Percentiles rank a stretch among this genome's conserved stretches.
Evolutionary conservation across 1,140 invertebrate species (phyloP).

Genomic region (Vanessa atalanta): DNA sequence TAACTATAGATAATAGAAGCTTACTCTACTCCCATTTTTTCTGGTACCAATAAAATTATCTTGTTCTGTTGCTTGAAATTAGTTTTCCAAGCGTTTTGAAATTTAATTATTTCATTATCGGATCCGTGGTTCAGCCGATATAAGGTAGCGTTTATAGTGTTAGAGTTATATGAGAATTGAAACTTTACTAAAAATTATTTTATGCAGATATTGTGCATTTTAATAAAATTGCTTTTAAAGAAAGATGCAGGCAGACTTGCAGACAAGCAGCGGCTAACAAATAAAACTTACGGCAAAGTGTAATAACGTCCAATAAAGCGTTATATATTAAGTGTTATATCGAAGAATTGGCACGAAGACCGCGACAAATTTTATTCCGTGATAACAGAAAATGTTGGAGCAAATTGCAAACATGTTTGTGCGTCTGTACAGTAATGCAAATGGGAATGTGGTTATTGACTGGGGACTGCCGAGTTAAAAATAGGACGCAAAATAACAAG

Average conservation of each 20-base stretch:
- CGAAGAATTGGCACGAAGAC: constrained; percentile 2
- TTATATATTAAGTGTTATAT: not conserved
- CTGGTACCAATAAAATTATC: not conserved
- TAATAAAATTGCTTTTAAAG: too few relatives aligned
- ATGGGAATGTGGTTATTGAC: constrained; percentile 23
- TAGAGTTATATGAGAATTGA: too few relatives aligned
- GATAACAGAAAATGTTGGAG: not conserved
- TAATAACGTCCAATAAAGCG: not conserved
- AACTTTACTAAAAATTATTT: too few relatives aligned
- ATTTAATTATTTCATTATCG: too few relatives aligned
- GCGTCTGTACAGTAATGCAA: constrained; percentile 15
- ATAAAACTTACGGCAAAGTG: not conserved
- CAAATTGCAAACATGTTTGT: constrained; percentile 17
- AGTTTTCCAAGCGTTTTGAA: too few relatives aligned
- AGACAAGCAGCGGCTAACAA: not conserved
- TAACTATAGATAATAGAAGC: not conserved
- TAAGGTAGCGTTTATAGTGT: too few relatives aligned
- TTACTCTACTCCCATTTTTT: not conserved
- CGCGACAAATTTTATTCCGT: not conserved
- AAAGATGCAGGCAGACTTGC: not conserved
- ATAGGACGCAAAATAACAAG: constrained; percentile 23
- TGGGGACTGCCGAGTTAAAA: constrained; percentile 20
- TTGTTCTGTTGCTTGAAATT: too few relatives aligned
- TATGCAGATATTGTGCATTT: too few relatives aligned
- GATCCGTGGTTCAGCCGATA: too few relatives aligned